phyloP scores from a whole-genome alignment of 2,888 invertebrate genomes.

The Dicyrtoma fusca region DNA sequence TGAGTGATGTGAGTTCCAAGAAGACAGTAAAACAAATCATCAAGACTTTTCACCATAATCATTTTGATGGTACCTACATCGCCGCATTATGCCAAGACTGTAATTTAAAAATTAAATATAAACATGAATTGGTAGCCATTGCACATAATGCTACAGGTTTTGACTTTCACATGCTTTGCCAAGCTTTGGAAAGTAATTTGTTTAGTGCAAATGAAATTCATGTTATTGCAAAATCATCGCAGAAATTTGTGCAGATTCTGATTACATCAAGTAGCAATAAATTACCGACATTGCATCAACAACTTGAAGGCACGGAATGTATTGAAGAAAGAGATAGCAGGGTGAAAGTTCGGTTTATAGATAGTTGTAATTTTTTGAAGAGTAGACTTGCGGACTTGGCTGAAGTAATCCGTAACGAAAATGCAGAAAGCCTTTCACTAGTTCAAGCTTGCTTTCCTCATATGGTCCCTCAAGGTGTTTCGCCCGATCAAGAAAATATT shows the following conservation, averaged over 20 bases:
- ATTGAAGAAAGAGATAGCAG: neutral
- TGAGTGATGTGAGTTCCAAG: too few relatives aligned
- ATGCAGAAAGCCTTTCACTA: too few relatives aligned
- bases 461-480: too few relatives aligned
- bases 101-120: conserved; percentile 5
- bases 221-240: neutral
- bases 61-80: neutral
- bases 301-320: too few relatives aligned
- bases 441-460: too few relatives aligned
- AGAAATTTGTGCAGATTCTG: neutral
- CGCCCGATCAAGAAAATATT: neutral
- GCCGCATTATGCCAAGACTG: neutral
- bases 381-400: neutral
- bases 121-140: neutral
- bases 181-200: neutral
- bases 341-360: conserved; percentile 1
- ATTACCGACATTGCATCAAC: too few relatives aligned
- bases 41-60: neutral
- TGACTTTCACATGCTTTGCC: neutral
- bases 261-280: neutral
- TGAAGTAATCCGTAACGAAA: neutral
- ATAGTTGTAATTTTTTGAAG: neutral
- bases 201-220: neutral
- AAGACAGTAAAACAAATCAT: too few relatives aligned
- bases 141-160: neutral